Percentiles rank a stretch among this genome's conserved stretches.
Conservation (phyloP, 2,797 vertebrate species). For the Crocodylus rhombifer region DNA sequence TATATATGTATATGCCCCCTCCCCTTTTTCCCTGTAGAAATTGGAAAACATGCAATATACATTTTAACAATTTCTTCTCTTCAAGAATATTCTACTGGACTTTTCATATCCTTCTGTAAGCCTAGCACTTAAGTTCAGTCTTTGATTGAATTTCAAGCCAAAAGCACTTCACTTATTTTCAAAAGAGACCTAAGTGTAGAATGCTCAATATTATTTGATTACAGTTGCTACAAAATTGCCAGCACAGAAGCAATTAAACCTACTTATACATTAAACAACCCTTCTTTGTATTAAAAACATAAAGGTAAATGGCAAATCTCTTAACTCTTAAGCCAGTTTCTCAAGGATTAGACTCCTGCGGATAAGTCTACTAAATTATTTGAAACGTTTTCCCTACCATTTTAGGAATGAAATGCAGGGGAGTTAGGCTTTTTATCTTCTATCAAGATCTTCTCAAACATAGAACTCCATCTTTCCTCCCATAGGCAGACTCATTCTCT, state of each 20-base stretch:
- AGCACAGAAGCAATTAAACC: conserved; percentile 48
- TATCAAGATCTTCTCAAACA: conserved; percentile 33
- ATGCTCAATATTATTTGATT: conserved; percentile 28
- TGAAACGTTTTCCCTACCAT: conserved; percentile 7
- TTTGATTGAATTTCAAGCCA: neutral
- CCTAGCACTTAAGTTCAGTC: neutral
- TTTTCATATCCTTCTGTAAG: neutral
- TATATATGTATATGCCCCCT: neutral
- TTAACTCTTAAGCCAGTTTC: conserved; percentile 59
- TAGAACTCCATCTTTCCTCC: neutral
- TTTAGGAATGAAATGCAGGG: neutral
- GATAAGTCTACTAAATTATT: conserved; percentile 35
- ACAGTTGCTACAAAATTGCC: conserved; percentile 24
- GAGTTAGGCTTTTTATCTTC: conserved; percentile 25
- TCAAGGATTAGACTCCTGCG: conserved; percentile 42
- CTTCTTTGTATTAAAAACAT: conserved; percentile 19
- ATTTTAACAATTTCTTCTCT: neutral
- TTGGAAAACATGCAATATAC: neutral
- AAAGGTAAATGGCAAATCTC: conserved; percentile 35
- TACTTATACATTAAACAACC: conserved; percentile 33
- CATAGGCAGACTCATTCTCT: neutral
- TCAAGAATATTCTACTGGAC: neutral
- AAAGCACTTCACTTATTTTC: conserved; percentile 31
- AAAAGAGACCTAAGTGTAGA: neutral
- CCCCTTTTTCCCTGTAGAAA: neutral